These are phyloP conservation scores for Zenarchopterus dispar DNA, from an alignment of 2,797 vertebrate species.

Conservation along the genomic window DNA sequence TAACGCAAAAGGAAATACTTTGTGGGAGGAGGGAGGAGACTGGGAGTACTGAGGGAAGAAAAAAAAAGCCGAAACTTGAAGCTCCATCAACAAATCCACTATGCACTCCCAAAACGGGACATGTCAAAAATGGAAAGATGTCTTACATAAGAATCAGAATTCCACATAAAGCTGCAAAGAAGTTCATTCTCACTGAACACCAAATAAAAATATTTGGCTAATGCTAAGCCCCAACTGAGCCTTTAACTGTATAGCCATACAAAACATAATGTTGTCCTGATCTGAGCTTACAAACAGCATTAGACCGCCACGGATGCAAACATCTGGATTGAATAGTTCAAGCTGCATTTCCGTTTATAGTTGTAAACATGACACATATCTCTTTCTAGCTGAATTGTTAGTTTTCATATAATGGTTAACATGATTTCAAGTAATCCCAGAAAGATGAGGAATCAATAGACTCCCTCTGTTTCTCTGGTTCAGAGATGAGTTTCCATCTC, in stretches of 20 bases:
- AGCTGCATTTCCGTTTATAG: slow-evolving; percentile 23
- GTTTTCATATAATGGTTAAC: neutral
- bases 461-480: neutral
- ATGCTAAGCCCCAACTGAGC: slow-evolving; percentile 10
- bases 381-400: neutral
- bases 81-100: slow-evolving; percentile 25
- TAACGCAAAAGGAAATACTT: slow-evolving; percentile 4
- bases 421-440: neutral
- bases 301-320: slow-evolving; percentile 44
- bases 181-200: slow-evolving; percentile 17
- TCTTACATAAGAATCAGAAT: slow-evolving; percentile 52
- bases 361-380: neutral
- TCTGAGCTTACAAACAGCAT: slow-evolving; percentile 43
- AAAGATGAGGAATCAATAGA: slow-evolving; percentile 3
- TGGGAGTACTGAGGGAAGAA: slow-evolving; percentile 22
- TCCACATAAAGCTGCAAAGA: slow-evolving; percentile 23
- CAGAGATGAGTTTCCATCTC: slow-evolving; percentile 19
- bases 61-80: slow-evolving; percentile 14
- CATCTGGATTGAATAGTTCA: slow-evolving; percentile 5
- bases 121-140: slow-evolving; percentile 39
- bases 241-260: slow-evolving; percentile 8
- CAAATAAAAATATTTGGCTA: slow-evolving; percentile 41
- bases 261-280: slow-evolving; percentile 33
- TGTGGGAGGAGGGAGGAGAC: slow-evolving; percentile 27
- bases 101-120: slow-evolving; percentile 19